These are phyloP conservation scores for Biston stratarius DNA, from an alignment of 2,888 invertebrate species.

Conservation along the genomic window DNA sequence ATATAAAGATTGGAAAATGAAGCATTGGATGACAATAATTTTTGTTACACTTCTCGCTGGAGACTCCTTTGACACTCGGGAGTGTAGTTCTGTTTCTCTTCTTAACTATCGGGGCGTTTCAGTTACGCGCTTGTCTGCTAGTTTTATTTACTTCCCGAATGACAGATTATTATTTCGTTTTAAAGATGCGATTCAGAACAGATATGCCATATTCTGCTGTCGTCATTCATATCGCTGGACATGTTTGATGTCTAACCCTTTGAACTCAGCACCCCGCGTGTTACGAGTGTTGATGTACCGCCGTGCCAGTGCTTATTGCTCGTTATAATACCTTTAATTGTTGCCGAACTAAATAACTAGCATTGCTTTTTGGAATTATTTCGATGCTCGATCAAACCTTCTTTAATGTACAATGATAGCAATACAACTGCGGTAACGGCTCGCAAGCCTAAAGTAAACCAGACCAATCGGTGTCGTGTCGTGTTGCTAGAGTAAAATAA, in stretches of 20 bases:
- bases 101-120: conserved; percentile 20
- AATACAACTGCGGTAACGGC: conserved; percentile 66
- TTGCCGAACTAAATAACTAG: not conserved
- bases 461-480: conserved; percentile 83
- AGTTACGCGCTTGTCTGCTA: conserved; percentile 20
- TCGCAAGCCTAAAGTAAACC: conserved; percentile 66
- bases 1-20: conserved; percentile 76
- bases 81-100: conserved; percentile 53
- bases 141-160: not conserved
- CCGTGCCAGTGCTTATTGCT: no score
- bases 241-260: no score
- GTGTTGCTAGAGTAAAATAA: conserved; percentile 73
- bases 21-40: conserved; percentile 86
- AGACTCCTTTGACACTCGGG: conserved; percentile 57
- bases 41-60: conserved; percentile 73
- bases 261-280: no score
- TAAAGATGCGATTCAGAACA: no score
- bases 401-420: conserved; percentile 61
- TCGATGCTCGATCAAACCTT: conserved; percentile 37
- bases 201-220: no score
- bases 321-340: not conserved
- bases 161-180: not conserved
- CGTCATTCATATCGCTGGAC: no score
- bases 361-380: conserved; percentile 28
- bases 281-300: no score